Conservation (phyloP, 2,888 invertebrate genomes). For the Blomia tropicalis region DNA sequence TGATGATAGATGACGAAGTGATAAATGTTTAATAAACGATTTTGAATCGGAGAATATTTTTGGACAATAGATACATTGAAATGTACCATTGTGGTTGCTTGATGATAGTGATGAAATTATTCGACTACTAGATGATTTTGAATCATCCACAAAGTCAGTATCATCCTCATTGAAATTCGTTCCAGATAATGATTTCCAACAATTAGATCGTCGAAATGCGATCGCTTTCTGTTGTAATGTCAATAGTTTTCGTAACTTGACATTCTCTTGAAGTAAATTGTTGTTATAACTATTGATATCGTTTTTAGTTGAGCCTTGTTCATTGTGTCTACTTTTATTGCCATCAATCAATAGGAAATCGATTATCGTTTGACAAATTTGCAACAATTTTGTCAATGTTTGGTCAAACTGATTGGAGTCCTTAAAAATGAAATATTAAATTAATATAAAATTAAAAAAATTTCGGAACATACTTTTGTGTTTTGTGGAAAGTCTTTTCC, state of each 20-base stretch:
- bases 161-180: not conserved
- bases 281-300: slow-evolving; percentile 11
- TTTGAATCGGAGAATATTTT: slow-evolving; percentile 16
- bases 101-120: not conserved
- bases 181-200: not conserved
- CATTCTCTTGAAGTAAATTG: slow-evolving; percentile 18
- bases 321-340: not conserved
- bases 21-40: slow-evolving; percentile 14
- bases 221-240: slow-evolving; percentile 21
- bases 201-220: slow-evolving; percentile 9
- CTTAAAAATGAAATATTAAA: not conserved
- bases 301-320: not conserved
- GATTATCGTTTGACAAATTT: slow-evolving; percentile 16
- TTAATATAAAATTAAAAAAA: not conserved
- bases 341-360: slow-evolving; percentile 10
- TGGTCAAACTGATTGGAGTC: slow-evolving; percentile 4
- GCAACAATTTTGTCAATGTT: slow-evolving; percentile 11
- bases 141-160: not conserved
- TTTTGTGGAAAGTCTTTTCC: not conserved
- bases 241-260: slow-evolving; percentile 20
- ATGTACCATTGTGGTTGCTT: not conserved
- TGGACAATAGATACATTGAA: slow-evolving; percentile 20
- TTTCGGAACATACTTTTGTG: not conserved
- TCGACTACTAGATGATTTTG: not conserved
- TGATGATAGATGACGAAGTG: slow-evolving; percentile 16